Conservation (phyloP, 2,888 invertebrate genomes). For the Mellilla xanthometata region DNA sequence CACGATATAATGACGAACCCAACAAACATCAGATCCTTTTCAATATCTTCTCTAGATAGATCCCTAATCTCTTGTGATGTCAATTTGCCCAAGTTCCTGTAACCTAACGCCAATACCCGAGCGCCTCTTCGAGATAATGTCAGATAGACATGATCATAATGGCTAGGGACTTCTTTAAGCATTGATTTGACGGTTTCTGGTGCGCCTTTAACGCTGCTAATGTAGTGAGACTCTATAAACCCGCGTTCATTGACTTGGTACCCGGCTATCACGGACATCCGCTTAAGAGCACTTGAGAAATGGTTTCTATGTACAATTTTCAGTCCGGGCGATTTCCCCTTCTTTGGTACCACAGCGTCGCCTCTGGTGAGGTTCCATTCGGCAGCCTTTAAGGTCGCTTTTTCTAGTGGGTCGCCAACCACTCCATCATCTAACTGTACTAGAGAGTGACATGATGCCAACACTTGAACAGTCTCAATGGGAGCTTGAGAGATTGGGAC, state of each 20-base stretch:
- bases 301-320: constrained; percentile 98
- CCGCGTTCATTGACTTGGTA: constrained; percentile 84
- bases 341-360: constrained; percentile 96
- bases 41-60: constrained; percentile 92
- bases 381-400: constrained; percentile 96
- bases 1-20: constrained; percentile 99
- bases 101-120: constrained; percentile 96
- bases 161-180: constrained; percentile 87
- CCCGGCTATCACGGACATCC: constrained; percentile 98
- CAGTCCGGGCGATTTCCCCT: constrained; percentile 91
- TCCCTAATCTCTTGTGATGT: constrained; percentile 90
- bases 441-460: constrained; percentile 98
- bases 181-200: constrained; percentile 97
- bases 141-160: constrained; percentile 91
- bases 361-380: constrained; percentile 99
- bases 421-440: constrained; percentile 97
- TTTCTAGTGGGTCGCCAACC: constrained; percentile 99
- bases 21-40: constrained; percentile 93
- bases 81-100: constrained; percentile 90
- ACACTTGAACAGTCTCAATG: constrained; percentile 90
- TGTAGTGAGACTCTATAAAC: constrained; percentile 90
- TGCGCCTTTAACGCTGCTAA: constrained; percentile 98
- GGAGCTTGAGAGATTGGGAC: constrained; percentile 89
- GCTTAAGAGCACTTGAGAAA: constrained; percentile 97
- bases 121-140: constrained; percentile 96